phyloP scores from a whole-genome alignment of 2,888 invertebrate species.

The Scaptomyza parva region DNA sequence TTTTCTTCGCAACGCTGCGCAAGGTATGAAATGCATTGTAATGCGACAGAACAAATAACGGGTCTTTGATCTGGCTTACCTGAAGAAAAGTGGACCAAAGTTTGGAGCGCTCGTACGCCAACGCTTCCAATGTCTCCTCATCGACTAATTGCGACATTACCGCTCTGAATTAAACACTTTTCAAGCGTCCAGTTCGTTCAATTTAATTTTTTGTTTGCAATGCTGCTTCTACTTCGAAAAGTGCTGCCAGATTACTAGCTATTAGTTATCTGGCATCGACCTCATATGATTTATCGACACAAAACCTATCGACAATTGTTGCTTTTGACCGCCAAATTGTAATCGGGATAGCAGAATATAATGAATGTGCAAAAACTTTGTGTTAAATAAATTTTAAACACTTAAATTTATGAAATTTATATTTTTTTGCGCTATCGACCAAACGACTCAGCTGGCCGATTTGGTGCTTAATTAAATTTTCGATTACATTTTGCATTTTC shows the following conservation, averaged over 20 bases:
- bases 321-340: background rate
- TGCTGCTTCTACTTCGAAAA: conserved; percentile 13
- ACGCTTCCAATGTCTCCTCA: conserved; percentile 63
- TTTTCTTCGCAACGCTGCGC: conserved; percentile 26
- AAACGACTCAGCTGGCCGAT: conserved; percentile 1
- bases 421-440: background rate
- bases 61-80: conserved; percentile 50
- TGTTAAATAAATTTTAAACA: background rate
- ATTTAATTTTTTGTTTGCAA: conserved; percentile 1
- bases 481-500: conserved; percentile 30
- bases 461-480: conserved; percentile 6
- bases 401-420: background rate
- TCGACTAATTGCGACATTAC: conserved; percentile 53
- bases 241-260: conserved; percentile 17
- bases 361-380: too few relatives aligned
- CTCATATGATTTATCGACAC: too few relatives aligned
- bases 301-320: background rate
- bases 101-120: conserved; percentile 76
- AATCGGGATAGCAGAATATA: too few relatives aligned
- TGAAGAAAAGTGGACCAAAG: conserved; percentile 72
- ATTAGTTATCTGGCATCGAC: background rate
- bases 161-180: background rate
- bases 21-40: background rate
- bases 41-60: background rate
- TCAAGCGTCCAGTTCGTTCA: background rate